Evolutionary conservation across 2,888 invertebrate genomes (phyloP), one percentile per base, ranked within the genome.

Genomic region (Aplocera efformata): DNA sequence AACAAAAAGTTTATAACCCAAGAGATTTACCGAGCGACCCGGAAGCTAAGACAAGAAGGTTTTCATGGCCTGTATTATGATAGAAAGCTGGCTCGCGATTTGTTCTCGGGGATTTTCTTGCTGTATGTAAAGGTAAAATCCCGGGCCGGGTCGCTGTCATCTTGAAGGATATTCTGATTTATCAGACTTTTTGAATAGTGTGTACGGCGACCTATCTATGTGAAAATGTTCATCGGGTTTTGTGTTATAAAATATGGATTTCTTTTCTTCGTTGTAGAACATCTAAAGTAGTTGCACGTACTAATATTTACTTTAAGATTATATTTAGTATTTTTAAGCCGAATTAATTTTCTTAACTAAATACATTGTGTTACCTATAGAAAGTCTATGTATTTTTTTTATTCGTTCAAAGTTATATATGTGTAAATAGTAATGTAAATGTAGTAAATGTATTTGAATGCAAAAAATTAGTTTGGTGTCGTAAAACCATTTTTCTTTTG

Each of bases 141-240:
- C 56, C 46, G 54, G 56, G 9, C 13, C 26, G 17, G 9, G 40
- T 50, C 51, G 56, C 24, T 35, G 54, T 60, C 70, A 53, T 48
- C 53, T 64, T 59, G 59, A 62, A 64, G 55, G 65, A 66, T 64
- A 66, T 69, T 67, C 66, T 64, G 71, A 75, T 72, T 67, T 68
- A 71, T 72, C 67, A 69, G 60, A 62, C 55, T 53, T 55, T 54
- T 54, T 56, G 50, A 58, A 55, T 60, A 58, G 63, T 67, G 59
- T 70, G 73, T 72, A 60, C 61, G 62, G 54, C 63, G 58, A 52
- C 52, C 59, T 65, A 69, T 70, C 67, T 63, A 63, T 69, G 66
- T 63, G 45, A 52, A 63, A 17, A 58, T 22, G n/a, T 7, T 22
- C 6, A 22, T 20, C 4, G 22, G 7, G 22, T 1, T 22, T 6